Evolutionary conservation across 92 coral and sea anemone species (phyloP).

Genomic region (Palythoa grandis): DNA sequence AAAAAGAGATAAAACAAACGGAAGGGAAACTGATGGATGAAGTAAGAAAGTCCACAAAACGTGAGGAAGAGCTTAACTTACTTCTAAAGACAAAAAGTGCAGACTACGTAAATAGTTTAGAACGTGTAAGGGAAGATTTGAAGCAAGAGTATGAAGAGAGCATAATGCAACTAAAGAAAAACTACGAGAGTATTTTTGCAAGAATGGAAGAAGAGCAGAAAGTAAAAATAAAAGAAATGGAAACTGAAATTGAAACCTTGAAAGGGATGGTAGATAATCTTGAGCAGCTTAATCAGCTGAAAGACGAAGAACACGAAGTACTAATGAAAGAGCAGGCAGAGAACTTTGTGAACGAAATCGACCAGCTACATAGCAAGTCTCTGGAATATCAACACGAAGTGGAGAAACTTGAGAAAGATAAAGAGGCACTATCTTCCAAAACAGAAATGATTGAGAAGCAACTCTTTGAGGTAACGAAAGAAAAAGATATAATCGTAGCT

Average conservation of each 20-base stretch:
- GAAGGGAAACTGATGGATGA: slow-evolving; percentile 68
- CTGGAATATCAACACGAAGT: slow-evolving; percentile 54
- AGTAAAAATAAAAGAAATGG: slow-evolving; percentile 68
- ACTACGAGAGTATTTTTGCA: slow-evolving; percentile 74
- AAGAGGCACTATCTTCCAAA: slow-evolving; percentile 40
- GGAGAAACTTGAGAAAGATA: slow-evolving; percentile 46
- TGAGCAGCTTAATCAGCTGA: slow-evolving; percentile 81
- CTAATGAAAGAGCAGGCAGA: slow-evolving; percentile 71
- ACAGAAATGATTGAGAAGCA: slow-evolving; percentile 51
- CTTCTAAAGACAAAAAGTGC: slow-evolving; percentile 66
- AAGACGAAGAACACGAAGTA: slow-evolving; percentile 79
- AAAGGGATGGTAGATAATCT: slow-evolving; percentile 91
- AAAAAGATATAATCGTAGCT: slow-evolving; percentile 17
- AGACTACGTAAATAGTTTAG: slow-evolving; percentile 66
- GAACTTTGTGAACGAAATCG: slow-evolving; percentile 65
- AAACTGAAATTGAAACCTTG: slow-evolving; percentile 78
- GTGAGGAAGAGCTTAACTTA: slow-evolving; percentile 68
- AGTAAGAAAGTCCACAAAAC: slow-evolving; percentile 53
- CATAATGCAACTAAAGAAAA: slow-evolving; percentile 66
- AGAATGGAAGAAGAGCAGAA: slow-evolving; percentile 83
- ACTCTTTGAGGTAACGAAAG: slow-evolving; percentile 49
- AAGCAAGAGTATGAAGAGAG: slow-evolving; percentile 76
- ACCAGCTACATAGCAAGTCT: slow-evolving; percentile 50
- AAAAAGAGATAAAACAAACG: slow-evolving; percentile 58
- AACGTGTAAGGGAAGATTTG: slow-evolving; percentile 72